phyloP scores from a whole-genome alignment of 2,888 invertebrate genomes.

The Pseudococcus viburni region DNA sequence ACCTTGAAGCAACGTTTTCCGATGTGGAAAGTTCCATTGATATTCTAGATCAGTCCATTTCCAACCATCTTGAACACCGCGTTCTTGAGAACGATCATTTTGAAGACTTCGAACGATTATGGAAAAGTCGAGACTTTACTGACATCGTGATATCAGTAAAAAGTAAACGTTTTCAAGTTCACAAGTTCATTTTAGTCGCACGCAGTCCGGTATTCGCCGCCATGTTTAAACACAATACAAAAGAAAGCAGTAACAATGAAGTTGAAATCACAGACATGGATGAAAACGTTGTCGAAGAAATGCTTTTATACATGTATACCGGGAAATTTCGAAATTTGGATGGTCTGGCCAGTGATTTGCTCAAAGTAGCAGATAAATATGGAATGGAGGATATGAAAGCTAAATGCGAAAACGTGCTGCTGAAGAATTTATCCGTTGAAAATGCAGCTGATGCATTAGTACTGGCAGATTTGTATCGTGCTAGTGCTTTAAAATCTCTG shows the following conservation, averaged over 20 bases:
- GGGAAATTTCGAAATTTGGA: not conserved
- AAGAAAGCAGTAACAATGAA: not conserved
- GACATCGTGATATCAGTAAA: not conserved
- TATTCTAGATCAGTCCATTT: not conserved
- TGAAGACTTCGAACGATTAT: not conserved
- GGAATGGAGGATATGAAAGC: not conserved
- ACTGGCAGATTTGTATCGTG: not conserved
- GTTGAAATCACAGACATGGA: not conserved
- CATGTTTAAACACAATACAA: not conserved
- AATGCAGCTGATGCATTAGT: not conserved
- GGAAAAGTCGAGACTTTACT: not conserved
- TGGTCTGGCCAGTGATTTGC: not conserved
- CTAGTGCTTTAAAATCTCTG: constrained; percentile 91
- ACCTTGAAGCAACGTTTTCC: not conserved
- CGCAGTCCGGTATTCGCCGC: not conserved
- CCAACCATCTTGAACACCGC: not conserved
- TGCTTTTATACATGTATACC: not conserved
- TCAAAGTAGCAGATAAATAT: not conserved
- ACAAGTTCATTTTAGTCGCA: not conserved
- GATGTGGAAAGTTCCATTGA: not conserved
- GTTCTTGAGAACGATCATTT: not conserved
- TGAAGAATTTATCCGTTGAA: not conserved
- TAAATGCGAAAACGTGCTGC: not conserved
- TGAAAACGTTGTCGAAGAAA: not conserved
- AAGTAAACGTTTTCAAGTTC: not conserved